Percentiles rank a stretch among this genome's conserved stretches.
Evolutionary conservation across 2,113 vertebrate genomes (phyloP).

Genomic region (Paracanthobrama guichenoti): DNA sequence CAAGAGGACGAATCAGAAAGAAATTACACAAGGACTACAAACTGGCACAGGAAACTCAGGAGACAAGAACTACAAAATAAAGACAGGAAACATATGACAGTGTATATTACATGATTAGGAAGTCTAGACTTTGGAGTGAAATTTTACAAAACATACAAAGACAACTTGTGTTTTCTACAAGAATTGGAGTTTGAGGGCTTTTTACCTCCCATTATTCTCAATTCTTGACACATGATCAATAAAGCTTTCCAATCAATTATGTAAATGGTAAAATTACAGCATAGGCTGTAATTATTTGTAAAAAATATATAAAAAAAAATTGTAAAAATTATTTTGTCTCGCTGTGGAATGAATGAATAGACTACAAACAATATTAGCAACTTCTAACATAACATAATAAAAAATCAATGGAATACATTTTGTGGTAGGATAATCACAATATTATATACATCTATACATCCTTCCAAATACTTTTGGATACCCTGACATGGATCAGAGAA

Average conservation of each 20-base stretch:
- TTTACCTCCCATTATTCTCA: too few relatives aligned
- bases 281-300: too few relatives aligned
- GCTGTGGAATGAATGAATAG: too few relatives aligned
- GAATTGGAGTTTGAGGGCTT: background rate
- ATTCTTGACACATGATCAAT: background rate
- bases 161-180: background rate
- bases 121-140: too few relatives aligned
- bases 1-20: background rate
- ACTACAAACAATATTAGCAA: background rate
- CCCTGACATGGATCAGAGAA: slow-evolving; percentile 30
- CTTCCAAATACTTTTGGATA: slow-evolving; percentile 19
- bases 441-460: background rate
- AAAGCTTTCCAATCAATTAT: too few relatives aligned
- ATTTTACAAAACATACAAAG: background rate
- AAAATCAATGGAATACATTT: background rate
- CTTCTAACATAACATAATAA: too few relatives aligned
- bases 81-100: background rate
- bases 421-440: background rate
- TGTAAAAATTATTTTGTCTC: too few relatives aligned
- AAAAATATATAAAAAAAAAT: too few relatives aligned
- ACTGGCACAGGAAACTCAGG: background rate
- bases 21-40: background rate
- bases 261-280: too few relatives aligned
- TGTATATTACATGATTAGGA: background rate
- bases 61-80: background rate